phyloP scores from a whole-genome alignment of 2,113 vertebrate species.

The Speoplatyrhinus poulsoni region DNA sequence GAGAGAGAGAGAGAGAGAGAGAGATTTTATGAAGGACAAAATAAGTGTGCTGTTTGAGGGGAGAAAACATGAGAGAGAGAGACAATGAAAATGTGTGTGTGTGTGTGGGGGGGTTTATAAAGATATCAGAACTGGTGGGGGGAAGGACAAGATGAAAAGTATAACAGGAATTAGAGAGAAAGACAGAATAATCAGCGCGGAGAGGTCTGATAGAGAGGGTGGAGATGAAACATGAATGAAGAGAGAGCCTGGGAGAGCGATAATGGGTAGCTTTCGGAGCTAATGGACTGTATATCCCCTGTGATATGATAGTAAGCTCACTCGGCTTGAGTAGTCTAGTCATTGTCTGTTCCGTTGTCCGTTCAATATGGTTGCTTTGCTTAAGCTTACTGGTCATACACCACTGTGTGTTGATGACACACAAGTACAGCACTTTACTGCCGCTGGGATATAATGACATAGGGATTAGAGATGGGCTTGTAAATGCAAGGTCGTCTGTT shows the following conservation, averaged over 20 bases:
- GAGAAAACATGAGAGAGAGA: not conserved
- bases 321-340: constrained; percentile 52
- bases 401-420: constrained; percentile 5
- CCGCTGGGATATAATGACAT: no score
- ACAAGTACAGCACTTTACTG: no score
- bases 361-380: constrained; percentile 56
- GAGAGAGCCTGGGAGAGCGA: constrained; percentile 12
- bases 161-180: no score
- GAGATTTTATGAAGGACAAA: no score
- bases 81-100: not conserved
- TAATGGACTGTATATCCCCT: constrained; percentile 69
- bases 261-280: constrained; percentile 61
- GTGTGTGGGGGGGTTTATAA: not conserved
- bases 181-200: no score
- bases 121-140: not conserved
- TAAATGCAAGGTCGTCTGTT: no score
- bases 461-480: no score
- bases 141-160: no score
- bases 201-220: not conserved
- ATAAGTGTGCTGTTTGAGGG: no score
- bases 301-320: constrained; percentile 49
- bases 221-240: not conserved
- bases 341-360: constrained; percentile 49
- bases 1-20: no score
- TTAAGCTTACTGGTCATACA: constrained; percentile 22